Conservation (phyloP, 2,797 vertebrate species). For the Rhynchotus rufescens region DNA sequence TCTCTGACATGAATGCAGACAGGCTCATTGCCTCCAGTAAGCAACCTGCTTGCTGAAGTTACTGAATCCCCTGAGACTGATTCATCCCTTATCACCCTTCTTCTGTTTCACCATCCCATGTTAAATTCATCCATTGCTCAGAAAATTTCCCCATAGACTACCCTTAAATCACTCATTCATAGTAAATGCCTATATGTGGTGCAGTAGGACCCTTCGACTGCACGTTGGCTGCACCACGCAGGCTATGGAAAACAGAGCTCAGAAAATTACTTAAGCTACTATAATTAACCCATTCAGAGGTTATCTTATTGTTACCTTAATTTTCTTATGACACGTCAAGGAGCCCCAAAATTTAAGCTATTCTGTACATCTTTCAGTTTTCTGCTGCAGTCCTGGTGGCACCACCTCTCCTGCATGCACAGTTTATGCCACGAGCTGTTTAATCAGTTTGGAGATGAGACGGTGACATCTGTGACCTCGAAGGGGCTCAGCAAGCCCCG, state of each 20-base stretch:
- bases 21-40: not conserved
- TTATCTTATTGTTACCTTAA: not conserved
- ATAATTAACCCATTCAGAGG: not conserved
- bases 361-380: not conserved
- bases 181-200: not conserved
- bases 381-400: not conserved
- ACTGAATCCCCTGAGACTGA: no score
- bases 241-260: not conserved
- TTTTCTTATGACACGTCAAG: not conserved
- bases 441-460: not conserved
- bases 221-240: not conserved
- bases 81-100: not conserved
- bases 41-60: not conserved
- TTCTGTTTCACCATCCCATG: not conserved
- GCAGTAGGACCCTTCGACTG: not conserved
- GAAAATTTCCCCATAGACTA: not conserved
- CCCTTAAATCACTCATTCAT: not conserved
- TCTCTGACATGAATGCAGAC: not conserved
- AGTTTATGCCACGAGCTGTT: not conserved
- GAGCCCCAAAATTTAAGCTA: not conserved
- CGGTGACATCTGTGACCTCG: accelerated
- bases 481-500: not conserved
- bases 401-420: not conserved
- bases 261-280: not conserved
- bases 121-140: not conserved